Conservation (phyloP, 2,888 invertebrate genomes). For the Ectemnius continuus region DNA sequence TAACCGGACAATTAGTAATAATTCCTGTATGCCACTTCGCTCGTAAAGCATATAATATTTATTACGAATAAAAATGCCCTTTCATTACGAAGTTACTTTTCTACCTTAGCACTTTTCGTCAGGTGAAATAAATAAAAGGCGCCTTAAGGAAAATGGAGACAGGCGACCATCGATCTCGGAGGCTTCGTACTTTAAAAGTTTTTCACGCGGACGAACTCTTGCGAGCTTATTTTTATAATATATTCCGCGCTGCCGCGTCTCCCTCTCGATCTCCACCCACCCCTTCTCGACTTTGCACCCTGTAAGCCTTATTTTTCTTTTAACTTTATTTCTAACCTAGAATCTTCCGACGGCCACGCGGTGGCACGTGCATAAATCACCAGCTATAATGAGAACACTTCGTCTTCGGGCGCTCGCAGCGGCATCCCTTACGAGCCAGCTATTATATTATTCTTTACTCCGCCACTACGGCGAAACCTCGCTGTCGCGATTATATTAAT, state of each 20-base stretch:
- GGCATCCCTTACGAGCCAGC: constrained; percentile 65
- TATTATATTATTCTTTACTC: constrained; percentile 68
- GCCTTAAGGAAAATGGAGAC: constrained; percentile 13
- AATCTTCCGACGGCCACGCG: constrained; percentile 68
- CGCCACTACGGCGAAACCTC: constrained; percentile 39
- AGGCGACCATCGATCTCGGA: constrained; percentile 53
- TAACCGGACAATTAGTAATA: neutral
- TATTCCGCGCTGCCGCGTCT: constrained; percentile 55
- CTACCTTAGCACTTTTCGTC: constrained; percentile 30
- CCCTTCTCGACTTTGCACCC: constrained; percentile 74
- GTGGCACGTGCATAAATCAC: constrained; percentile 76
- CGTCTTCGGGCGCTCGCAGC: constrained; percentile 71
- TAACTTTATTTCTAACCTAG: constrained; percentile 76
- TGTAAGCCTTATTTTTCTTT: constrained; percentile 78
- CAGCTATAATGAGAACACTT: constrained; percentile 77
- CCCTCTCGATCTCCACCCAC: constrained; percentile 28
- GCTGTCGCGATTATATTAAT: constrained; percentile 54
- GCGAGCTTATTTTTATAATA: constrained; percentile 66
- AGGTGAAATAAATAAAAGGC: constrained; percentile 32
- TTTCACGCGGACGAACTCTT: constrained; percentile 41
- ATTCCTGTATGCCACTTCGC: neutral
- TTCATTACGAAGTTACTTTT: neutral
- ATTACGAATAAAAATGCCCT: too few species aligned
- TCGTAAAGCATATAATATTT: neutral
- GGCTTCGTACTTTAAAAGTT: constrained; percentile 44